Evolutionary conservation across 2,113 vertebrate species (phyloP).

Genomic region (Lates calcarifer): DNA sequence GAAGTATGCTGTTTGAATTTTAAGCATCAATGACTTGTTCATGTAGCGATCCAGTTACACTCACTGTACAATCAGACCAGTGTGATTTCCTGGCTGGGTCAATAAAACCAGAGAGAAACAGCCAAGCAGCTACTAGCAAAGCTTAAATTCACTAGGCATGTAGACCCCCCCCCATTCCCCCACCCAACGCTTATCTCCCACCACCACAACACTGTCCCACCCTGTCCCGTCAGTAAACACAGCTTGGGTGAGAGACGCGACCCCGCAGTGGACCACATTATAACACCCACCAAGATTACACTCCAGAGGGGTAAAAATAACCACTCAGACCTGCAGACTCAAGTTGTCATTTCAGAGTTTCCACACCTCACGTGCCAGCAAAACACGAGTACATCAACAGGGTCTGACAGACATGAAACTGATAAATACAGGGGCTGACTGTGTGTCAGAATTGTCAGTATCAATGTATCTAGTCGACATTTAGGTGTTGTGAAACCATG

Average conservation of each 20-base stretch:
- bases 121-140: conserved; percentile 9
- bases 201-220: conserved; percentile 67
- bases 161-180: not conserved
- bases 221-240: conserved; percentile 73
- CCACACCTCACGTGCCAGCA: conserved; percentile 62
- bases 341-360: conserved; percentile 67
- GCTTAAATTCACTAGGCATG: not conserved
- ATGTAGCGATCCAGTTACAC: conserved; percentile 59
- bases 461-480: conserved; percentile 54
- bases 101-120: conserved; percentile 29
- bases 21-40: conserved; percentile 48
- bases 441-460: conserved; percentile 50
- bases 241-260: conserved; percentile 20
- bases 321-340: conserved; percentile 42
- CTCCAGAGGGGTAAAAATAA: conserved; percentile 78
- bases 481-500: conserved; percentile 64
- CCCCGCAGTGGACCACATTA: not conserved
- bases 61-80: conserved; percentile 42
- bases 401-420: not conserved
- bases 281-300: conserved; percentile 53
- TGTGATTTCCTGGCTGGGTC: conserved; percentile 35
- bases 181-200: conserved; percentile 74
- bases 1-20: conserved; percentile 70
- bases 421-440: conserved; percentile 22
- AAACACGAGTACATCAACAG: conserved; percentile 49